phyloP scores from a whole-genome alignment of 2,797 vertebrate genomes.

The Sphenopsis melanotis region DNA sequence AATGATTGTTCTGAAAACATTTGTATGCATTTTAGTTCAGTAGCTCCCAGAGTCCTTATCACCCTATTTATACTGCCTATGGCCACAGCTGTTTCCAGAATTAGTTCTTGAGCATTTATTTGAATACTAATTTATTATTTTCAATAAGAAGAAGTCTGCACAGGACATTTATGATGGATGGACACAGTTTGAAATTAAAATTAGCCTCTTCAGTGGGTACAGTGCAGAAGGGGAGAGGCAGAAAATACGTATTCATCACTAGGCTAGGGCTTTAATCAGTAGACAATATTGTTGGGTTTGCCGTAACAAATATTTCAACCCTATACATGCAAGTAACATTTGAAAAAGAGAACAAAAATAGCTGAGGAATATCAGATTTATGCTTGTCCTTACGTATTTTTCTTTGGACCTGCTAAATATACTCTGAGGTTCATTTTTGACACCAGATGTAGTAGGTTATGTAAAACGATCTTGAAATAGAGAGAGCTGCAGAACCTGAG shows the following conservation, averaged over 20 bases:
- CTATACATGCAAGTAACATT: not conserved
- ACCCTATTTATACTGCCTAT: not conserved
- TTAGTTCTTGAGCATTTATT: conserved; percentile 1
- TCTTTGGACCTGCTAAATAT: conserved; percentile 26
- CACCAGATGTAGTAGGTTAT: not conserved
- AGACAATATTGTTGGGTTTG: not conserved
- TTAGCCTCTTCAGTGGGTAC: not conserved
- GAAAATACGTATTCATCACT: not conserved
- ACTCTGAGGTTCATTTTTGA: conserved; percentile 34
- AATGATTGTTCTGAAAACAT: not conserved
- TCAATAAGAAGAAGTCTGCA: not conserved
- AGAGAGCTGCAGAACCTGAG: not conserved
- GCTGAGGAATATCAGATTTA: not conserved
- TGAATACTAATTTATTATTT: not conserved
- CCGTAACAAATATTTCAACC: not conserved
- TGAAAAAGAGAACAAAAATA: not conserved
- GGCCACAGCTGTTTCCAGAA: not conserved
- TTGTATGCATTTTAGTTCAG: not conserved
- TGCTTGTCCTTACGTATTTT: not conserved
- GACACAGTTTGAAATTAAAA: not conserved
- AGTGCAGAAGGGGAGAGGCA: not conserved
- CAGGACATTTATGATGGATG: not conserved
- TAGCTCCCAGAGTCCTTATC: not conserved
- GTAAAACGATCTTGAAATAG: not conserved
- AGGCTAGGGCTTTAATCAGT: not conserved